These are phyloP conservation scores for Antigone vipio DNA, from an alignment of 2,113 vertebrate genomes.

Conservation along the genomic window DNA sequence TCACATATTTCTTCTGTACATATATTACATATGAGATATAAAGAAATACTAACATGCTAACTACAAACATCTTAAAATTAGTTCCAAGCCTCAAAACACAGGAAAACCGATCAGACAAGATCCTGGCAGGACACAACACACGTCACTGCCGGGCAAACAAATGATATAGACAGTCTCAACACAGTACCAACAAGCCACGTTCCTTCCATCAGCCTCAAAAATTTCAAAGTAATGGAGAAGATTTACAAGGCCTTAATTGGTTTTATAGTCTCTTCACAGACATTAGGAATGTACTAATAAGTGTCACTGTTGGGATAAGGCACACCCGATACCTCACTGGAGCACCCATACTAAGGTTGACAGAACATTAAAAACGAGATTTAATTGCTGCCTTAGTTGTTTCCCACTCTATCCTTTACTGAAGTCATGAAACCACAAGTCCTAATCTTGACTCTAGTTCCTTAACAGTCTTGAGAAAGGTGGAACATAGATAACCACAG, in stretches of 20 bases:
- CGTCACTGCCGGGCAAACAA: neutral
- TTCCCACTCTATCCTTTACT: neutral
- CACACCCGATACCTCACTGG: neutral
- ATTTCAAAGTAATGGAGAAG: neutral
- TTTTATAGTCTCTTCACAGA: neutral
- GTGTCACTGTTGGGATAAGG: neutral
- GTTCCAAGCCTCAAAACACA: neutral
- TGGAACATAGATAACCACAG: neutral
- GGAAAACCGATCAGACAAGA: neutral
- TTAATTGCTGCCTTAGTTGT: neutral
- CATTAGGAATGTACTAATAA: neutral
- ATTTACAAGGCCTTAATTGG: neutral
- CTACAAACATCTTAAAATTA: neutral
- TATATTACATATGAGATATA: neutral
- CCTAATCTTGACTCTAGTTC: neutral
- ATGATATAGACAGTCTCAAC: neutral
- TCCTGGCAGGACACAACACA: neutral
- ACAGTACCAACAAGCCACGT: neutral
- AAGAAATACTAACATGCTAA: neutral
- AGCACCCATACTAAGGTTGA: rapidly evolving
- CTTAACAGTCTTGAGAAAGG: neutral
- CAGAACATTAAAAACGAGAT: neutral
- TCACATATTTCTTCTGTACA: neutral
- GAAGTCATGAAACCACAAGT: neutral
- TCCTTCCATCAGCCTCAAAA: neutral